Evolutionary conservation across 2,888 invertebrate species (phyloP), one percentile per base, ranked within the genome.

Genomic region (Trachelus tabidus): DNA sequence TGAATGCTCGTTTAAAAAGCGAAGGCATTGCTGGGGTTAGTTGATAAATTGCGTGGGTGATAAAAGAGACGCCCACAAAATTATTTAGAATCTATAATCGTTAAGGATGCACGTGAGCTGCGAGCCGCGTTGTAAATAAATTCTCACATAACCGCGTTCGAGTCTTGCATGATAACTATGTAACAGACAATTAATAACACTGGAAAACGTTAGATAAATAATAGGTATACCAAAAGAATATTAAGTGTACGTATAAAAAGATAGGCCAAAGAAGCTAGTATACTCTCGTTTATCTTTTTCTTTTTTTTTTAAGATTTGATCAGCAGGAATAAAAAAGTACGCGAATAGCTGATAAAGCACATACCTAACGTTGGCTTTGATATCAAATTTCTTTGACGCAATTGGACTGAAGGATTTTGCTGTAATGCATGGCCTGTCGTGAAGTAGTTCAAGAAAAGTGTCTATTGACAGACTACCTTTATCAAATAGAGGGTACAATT

Each of bases 201-300:
- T 68, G 78, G 73, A 73, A 76, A 76, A 76, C 56, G 34, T 12
- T 71, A 71, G 33, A 2, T 76, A 76, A 69, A 75, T 77, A 78
- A 35, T 77, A 76, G 76, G 76, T 75, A 78, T 77, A 75, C 76
- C 78, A 78, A 78, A 78, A 73, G 78, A 78, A 78, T 76, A 78
- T 78, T 78, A 78, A 78, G 73, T 76, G 76, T 78, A 76, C 75
- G 71, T 78, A 78, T 76, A 68, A 31, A 31, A 71, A 76, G 73
- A 76, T 56, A 76, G 76, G 75, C 78, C 75, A 76, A 78, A 73
- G 68, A 73, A 76, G 33, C 73, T 78, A 73, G 78, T 73, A 73
- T 76, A 78, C 75, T 69, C 73, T 75, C 34, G 73, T 76, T 75
- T 73, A 35, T 35, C 12, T 12, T 35, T 4, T 4, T 12, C 3